A percentile compares a stretch with the other conserved stretches of the same genome.
Conservation (phyloP, 2,113 vertebrate species). For the Electrona antarctica region DNA sequence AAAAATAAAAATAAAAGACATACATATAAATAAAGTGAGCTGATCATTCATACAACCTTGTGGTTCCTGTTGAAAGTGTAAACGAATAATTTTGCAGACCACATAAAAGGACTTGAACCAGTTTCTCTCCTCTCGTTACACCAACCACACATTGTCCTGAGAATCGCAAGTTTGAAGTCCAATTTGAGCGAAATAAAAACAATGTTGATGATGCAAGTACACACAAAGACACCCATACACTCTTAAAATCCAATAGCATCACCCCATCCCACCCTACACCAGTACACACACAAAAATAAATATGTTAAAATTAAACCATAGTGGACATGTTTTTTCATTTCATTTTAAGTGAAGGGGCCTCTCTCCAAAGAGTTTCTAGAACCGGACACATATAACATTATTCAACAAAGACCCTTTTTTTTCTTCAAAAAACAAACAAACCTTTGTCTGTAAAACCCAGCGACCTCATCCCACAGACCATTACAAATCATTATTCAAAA, state of each 20-base stretch:
- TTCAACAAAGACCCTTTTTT: constrained; percentile 38
- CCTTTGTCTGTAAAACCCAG: constrained; percentile 35
- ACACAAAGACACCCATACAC: constrained; percentile 46
- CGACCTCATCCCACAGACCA: constrained; percentile 37
- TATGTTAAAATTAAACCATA: constrained; percentile 35
- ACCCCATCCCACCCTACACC: constrained; percentile 24
- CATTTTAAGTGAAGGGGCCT: constrained; percentile 17
- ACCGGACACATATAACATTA: constrained; percentile 38
- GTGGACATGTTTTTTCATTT: constrained; percentile 9
- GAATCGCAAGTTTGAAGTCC: constrained; percentile 69
- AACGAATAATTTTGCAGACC: constrained; percentile 67
- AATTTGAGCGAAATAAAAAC: constrained; percentile 59
- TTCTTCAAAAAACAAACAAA: too few relatives aligned
- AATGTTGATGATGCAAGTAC: constrained; percentile 55
- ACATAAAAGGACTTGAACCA: constrained; percentile 43
- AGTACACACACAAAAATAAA: constrained; percentile 31
- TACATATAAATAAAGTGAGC: constrained; percentile 69
- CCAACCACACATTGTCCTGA: constrained; percentile 71
- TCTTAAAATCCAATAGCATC: constrained; percentile 40
- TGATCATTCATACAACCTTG: constrained; percentile 69
- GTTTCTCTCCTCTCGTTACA: constrained; percentile 34
- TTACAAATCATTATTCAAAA: constrained; percentile 46
- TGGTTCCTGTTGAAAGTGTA: constrained; percentile 63
- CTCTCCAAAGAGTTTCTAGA: constrained; percentile 11
- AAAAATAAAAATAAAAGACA: constrained; percentile 70